Base-by-base conservation (phyloP, 2,113 vertebrate species). In the Sitta europaea region DNA sequence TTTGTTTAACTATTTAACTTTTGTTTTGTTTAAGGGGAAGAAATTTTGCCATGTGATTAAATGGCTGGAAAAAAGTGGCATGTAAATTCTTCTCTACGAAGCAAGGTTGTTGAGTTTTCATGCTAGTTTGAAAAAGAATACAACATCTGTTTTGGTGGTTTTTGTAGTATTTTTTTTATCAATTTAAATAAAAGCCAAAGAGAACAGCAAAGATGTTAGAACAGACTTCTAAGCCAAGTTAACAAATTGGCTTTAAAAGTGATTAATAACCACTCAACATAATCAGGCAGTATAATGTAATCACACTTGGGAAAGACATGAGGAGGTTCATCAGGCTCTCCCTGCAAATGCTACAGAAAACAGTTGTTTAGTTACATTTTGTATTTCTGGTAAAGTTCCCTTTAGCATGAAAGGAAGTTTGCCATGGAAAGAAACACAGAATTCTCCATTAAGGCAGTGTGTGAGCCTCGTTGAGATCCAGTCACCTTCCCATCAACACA, bases 1-100 rank as follows among this genome's bases (percentile, higher is more conserved):
- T 97, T 96, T 94, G 42, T 91, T 96, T 96, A 95, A 81, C 92
- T n/a, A n/a, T n/a, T n/a, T n/a, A n/a, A n/a, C n/a, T n/a, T n/a
- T n/a, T n/a, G n/a, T n/a, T n/a, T n/a, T n/a, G n/a, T n/a, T n/a
- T n/a, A 35, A 63, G 51, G 50, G 74, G 51, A 59, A 81, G 50
- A 75, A 48, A 33, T 81, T 96, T 95, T 96, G 53, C 61, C 70
- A 45, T 50, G 17, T 63, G 45, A 95, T 92, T 92, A 90, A 90
- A 80, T 43, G 68, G 14, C 40, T 74, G 50, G 53, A 86, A 95
- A 81, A 71, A 59, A 84, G n/a, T 61, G 81, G 36, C 12, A 11
- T 43, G 38, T 73, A 35, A 62, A 74, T 4, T 62, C 58, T 91
- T 45, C 83, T 58, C 35, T 19, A 35, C 31, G 79, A 84, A 70